Percentiles rank a stretch among this genome's conserved stretches.
Conservation (phyloP, 2,888 invertebrate genomes). For the Acrocera orbiculus region DNA sequence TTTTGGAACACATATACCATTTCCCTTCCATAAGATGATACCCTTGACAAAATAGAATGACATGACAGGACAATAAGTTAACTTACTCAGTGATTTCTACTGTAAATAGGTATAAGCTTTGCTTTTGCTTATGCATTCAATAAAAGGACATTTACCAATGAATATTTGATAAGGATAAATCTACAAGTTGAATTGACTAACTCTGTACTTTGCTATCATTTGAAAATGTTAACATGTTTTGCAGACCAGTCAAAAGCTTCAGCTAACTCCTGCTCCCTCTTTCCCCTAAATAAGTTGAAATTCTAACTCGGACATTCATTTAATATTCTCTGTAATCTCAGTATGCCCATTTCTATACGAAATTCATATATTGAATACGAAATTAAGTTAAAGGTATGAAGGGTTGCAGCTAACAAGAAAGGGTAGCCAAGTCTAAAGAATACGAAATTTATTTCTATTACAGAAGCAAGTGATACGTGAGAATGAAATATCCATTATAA, state of each 20-base stretch:
- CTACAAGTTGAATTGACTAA: slow-evolving; percentile 3
- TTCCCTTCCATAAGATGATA: too few species aligned
- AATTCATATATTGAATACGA: slow-evolving; percentile 18
- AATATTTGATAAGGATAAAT: slow-evolving; percentile 10
- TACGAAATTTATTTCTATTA: too few species aligned
- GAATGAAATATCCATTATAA: too few species aligned
- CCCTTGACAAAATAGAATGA: slow-evolving; percentile 14
- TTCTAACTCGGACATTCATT: slow-evolving; percentile 18
- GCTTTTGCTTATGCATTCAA: slow-evolving; percentile 12
- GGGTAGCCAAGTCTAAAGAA: too few species aligned
- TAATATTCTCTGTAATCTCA: slow-evolving; percentile 19
- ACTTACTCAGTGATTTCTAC: slow-evolving; percentile 10
- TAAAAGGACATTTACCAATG: slow-evolving; percentile 12
- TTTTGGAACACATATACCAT: slow-evolving; percentile 1
- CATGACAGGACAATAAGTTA: slow-evolving; percentile 16
- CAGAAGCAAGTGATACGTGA: too few species aligned
- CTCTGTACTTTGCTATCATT: neutral
- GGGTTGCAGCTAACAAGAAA: slow-evolving; percentile 1
- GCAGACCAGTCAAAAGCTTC: neutral
- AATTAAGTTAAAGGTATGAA: slow-evolving; percentile 13
- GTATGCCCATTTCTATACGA: slow-evolving; percentile 16
- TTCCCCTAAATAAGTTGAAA: slow-evolving; percentile 15
- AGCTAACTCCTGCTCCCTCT: slow-evolving; percentile 7
- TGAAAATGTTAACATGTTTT: neutral
- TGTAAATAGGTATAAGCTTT: slow-evolving; percentile 10